Evolutionary conservation across 2,797 vertebrate species (phyloP).

Genomic region (Peromyscus nudipes): DNA sequence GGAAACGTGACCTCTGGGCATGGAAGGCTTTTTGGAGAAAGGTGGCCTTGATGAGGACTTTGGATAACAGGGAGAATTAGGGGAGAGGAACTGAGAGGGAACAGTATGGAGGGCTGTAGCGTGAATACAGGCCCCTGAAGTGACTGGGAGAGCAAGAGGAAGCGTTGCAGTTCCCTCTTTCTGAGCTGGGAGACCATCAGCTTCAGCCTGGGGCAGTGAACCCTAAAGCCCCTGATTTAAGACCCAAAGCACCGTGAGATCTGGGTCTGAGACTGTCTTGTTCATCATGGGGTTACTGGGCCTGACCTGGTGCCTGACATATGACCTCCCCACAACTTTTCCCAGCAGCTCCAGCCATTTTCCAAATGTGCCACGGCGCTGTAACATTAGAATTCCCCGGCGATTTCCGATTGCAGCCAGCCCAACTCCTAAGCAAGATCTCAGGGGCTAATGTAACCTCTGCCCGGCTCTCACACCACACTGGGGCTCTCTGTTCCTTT

Average conservation of each 20-base stretch:
- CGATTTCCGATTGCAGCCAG: background rate
- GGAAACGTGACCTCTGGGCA: background rate
- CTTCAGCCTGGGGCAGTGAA: background rate
- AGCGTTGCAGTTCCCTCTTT: background rate
- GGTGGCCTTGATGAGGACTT: background rate
- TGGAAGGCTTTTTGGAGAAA: constrained; percentile 13
- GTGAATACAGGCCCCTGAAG: background rate
- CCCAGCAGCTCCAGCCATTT: background rate
- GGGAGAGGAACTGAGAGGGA: too few relatives aligned
- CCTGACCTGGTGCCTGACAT: background rate
- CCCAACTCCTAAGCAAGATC: background rate
- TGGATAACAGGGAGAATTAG: background rate
- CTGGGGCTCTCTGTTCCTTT: background rate
- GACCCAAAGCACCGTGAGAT: background rate
- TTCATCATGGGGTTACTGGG: background rate
- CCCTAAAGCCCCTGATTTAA: background rate
- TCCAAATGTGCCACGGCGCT: background rate
- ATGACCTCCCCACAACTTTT: background rate
- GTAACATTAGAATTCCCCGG: background rate
- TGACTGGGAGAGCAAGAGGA: background rate
- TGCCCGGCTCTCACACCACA: background rate
- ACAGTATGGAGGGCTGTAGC: background rate
- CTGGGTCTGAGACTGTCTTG: background rate
- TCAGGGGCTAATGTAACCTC: background rate
- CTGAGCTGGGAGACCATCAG: background rate